Evolutionary conservation across 1,140 invertebrate genomes (phyloP).

Genomic region (Hycleus cichorii): DNA sequence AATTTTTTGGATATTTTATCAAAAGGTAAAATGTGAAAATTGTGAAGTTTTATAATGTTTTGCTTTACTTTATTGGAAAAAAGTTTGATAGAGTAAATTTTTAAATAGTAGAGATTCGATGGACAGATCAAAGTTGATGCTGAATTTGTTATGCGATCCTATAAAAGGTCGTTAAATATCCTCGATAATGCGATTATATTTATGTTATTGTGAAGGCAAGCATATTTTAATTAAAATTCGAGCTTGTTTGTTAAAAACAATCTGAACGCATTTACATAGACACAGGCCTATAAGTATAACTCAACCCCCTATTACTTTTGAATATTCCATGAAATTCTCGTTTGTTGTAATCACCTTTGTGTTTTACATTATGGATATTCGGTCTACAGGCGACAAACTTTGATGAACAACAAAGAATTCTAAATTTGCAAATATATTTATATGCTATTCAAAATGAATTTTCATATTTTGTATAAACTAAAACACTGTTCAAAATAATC

Average conservation of each 20-base stretch:
- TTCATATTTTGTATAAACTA: neutral
- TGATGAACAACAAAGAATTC: constrained; percentile 2
- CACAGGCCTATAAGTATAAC: neutral
- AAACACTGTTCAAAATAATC: neutral
- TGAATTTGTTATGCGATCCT: no score
- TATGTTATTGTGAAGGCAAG: constrained; percentile 16
- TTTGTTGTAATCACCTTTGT: constrained; percentile 15
- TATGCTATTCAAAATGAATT: neutral
- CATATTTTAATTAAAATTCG: constrained; percentile 22
- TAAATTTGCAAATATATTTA: neutral
- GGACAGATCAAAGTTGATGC: no score
- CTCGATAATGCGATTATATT: constrained; percentile 18
- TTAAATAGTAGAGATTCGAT: no score
- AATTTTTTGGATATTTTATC: no score
- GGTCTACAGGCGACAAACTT: constrained; percentile 3
- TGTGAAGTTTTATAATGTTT: no score
- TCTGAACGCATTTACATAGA: constrained; percentile 18
- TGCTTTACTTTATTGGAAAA: no score
- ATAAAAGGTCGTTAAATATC: no score
- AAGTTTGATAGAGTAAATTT: no score
- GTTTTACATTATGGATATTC: constrained; percentile 17
- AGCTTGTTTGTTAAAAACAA: constrained; percentile 17
- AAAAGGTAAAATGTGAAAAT: no score
- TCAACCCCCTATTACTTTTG: constrained; percentile 10
- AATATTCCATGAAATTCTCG: constrained; percentile 21